Conservation (phyloP, 2,797 vertebrate species). For the Chiroxiphia lanceolata region DNA sequence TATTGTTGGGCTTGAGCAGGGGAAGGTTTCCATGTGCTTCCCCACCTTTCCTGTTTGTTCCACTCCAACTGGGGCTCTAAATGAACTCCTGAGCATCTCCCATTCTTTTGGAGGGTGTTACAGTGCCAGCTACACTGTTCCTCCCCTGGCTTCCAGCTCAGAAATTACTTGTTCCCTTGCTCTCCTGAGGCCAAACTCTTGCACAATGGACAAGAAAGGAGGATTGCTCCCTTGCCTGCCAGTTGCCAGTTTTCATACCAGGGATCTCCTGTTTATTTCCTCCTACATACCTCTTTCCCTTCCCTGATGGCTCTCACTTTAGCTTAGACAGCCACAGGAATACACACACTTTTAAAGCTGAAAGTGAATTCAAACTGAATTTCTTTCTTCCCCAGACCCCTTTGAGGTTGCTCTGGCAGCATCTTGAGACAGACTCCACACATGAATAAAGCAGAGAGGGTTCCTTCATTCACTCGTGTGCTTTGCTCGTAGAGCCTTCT, state of each 20-base stretch:
- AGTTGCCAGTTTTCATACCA: background rate
- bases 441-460: slow-evolving; percentile 12
- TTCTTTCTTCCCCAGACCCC: background rate
- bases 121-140: background rate
- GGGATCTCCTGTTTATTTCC: background rate
- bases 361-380: background rate
- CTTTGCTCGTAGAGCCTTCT: background rate
- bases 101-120: background rate
- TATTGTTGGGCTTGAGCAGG: background rate
- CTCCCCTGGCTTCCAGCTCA: background rate
- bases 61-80: background rate
- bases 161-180: background rate
- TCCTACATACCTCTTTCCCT: background rate
- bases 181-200: background rate
- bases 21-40: background rate
- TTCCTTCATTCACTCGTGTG: background rate
- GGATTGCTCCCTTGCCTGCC: background rate
- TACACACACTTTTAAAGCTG: background rate
- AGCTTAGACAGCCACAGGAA: background rate
- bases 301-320: background rate
- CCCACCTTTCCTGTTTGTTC: background rate
- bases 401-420: slow-evolving; percentile 7
- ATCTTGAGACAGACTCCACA: background rate
- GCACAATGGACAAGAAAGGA: background rate
- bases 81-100: background rate